Conservation (phyloP, 2,113 vertebrate genomes). For the Osmerus mordax region DNA sequence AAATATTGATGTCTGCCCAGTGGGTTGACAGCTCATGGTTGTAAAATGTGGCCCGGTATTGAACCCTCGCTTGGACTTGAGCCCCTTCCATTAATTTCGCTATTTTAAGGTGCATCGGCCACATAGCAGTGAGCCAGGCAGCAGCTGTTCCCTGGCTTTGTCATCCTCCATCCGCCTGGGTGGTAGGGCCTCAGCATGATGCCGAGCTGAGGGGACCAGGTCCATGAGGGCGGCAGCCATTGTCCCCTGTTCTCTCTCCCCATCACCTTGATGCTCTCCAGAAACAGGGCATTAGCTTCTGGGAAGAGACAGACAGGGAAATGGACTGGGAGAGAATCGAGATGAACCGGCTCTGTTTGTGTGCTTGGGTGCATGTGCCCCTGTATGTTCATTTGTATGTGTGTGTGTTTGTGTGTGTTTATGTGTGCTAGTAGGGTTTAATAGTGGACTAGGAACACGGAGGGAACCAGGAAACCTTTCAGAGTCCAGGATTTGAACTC, state of each 20-base stretch:
- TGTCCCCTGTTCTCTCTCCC: constrained; percentile 16
- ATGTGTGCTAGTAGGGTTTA: background rate
- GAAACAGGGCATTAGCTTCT: background rate
- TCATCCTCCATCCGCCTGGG: constrained; percentile 45
- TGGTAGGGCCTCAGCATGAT: constrained; percentile 24
- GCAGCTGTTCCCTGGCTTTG: constrained; percentile 32
- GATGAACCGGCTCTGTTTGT: too few species aligned
- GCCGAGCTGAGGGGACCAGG: constrained; percentile 15
- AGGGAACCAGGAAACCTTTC: background rate
- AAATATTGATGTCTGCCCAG: constrained; percentile 59
- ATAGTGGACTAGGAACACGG: background rate
- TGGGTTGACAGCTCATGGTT: constrained; percentile 44
- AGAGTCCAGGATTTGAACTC: background rate
- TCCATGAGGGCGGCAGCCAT: constrained; percentile 25
- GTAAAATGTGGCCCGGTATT: constrained; percentile 49
- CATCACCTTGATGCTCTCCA: constrained; percentile 14
- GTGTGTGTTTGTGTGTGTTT: background rate
- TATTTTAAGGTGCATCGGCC: constrained; percentile 58
- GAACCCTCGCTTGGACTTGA: constrained; percentile 58
- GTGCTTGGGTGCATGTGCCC: background rate
- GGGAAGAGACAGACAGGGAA: background rate
- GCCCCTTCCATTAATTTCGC: constrained; percentile 66
- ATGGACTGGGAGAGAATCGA: background rate
- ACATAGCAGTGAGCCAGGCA: constrained; percentile 41
- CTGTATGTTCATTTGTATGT: background rate